A percentile compares a stretch with the other conserved stretches of the same genome.
These are phyloP conservation scores for Eulemur rubriventer DNA, from an alignment of 2,797 vertebrate species.

Conservation along the genomic window DNA sequence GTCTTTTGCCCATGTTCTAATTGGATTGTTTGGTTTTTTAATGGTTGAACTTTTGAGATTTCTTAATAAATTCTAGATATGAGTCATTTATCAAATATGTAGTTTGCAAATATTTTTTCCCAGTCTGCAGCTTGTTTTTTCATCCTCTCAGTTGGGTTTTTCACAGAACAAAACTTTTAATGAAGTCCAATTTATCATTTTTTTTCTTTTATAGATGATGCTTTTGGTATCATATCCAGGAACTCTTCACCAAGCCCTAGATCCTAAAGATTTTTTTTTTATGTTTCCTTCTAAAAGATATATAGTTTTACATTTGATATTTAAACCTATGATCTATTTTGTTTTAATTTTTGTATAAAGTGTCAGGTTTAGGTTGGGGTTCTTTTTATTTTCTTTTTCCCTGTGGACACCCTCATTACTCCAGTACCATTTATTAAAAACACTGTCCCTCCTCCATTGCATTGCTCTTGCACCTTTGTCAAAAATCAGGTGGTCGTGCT, in stretches of 20 bases:
- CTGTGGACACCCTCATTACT: neutral
- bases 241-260: neutral
- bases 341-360: neutral
- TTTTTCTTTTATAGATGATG: neutral
- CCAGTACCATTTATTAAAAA: neutral
- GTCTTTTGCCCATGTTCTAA: neutral
- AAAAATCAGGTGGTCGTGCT: neutral
- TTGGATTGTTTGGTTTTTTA: neutral
- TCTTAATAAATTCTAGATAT: neutral
- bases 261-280: neutral
- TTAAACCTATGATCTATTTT: neutral
- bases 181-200: neutral
- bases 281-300: neutral
- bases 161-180: neutral
- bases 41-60: neutral
- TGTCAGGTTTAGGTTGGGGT: neutral
- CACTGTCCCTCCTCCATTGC: neutral
- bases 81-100: neutral
- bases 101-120: neutral
- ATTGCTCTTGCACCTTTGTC: neutral
- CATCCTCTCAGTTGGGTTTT: neutral
- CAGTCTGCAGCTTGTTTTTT: neutral
- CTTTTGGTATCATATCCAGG: neutral
- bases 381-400: neutral
- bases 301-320: neutral